phyloP scores from a whole-genome alignment of 1,140 invertebrate genomes.

The Eufriesea mexicana region DNA sequence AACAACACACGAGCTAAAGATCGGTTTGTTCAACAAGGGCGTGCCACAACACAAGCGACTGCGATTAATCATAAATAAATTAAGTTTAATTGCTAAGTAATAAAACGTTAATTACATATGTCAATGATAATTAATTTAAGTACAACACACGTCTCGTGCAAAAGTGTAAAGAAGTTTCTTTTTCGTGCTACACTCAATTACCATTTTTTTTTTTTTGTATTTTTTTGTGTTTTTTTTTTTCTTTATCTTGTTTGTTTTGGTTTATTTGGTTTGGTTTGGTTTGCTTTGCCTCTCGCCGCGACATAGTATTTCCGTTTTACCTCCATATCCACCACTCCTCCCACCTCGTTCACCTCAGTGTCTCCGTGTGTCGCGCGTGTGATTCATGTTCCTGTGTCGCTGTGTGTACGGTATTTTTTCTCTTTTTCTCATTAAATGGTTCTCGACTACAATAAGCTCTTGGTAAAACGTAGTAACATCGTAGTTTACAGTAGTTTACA shows the following conservation, averaged over 20 bases:
- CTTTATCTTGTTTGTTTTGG: constrained; percentile 22
- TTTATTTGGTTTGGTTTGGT: constrained; percentile 35
- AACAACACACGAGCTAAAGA: constrained; percentile 5
- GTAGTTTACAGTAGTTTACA: constrained; percentile 83
- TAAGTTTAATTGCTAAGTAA: constrained; percentile 81
- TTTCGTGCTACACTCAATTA: constrained; percentile 73
- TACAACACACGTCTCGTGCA: constrained; percentile 83
- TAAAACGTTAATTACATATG: constrained; percentile 82
- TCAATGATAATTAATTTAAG: constrained; percentile 78
- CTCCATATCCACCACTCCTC: neutral
- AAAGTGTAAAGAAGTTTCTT: constrained; percentile 82
- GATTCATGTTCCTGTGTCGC: constrained; percentile 15
- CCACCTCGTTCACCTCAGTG: neutral
- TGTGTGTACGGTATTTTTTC: constrained; percentile 25
- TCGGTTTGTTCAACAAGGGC: constrained; percentile 50
- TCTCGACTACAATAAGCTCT: constrained; percentile 83
- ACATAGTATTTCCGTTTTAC: neutral
- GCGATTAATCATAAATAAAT: constrained; percentile 79
- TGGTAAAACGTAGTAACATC: constrained; percentile 83
- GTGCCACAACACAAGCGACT: constrained; percentile 70
- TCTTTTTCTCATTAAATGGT: constrained; percentile 76
- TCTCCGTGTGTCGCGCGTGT: constrained; percentile 8
- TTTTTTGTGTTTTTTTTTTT: constrained; percentile 66
- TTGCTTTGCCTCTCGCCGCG: constrained; percentile 21
- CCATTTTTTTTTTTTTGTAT: constrained; percentile 66